These are phyloP conservation scores for Drosophila kambysellisi DNA, from an alignment of 2,888 invertebrate genomes.

Conservation along the genomic window DNA sequence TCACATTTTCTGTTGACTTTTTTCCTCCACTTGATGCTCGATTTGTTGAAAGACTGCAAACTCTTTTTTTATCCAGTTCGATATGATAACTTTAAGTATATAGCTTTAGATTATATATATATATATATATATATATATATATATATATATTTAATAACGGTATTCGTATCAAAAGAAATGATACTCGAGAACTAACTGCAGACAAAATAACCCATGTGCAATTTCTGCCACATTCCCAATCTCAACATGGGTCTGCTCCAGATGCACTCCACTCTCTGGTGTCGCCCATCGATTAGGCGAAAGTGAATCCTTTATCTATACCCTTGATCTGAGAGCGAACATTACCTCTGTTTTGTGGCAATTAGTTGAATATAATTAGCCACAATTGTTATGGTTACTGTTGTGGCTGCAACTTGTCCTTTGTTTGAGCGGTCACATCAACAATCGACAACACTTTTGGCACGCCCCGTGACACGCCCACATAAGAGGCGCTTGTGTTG, in stretches of 20 bases:
- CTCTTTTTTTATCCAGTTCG: background rate
- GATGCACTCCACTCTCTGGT: background rate
- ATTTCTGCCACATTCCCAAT: background rate
- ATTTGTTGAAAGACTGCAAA: conserved; percentile 30
- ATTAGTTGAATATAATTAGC: conserved; percentile 38
- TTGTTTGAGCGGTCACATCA: conserved; percentile 41
- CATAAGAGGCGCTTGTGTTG: conserved; percentile 56
- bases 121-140: too few relatives aligned
- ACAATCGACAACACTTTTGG: conserved; percentile 41
- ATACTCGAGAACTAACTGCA: background rate
- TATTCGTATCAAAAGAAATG: background rate
- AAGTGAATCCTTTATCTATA: background rate
- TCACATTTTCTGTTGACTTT: background rate
- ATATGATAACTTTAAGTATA: background rate
- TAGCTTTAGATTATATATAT: too few relatives aligned
- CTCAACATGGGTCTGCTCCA: too few relatives aligned
- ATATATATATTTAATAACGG: background rate
- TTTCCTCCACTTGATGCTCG: conserved; percentile 32
- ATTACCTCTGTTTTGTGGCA: background rate
- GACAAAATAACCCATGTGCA: background rate
- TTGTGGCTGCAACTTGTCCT: conserved; percentile 1
- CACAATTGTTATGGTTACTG: conserved; percentile 13
- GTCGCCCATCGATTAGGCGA: background rate
- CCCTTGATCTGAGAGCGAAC: background rate
- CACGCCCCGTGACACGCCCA: conserved; percentile 48